phyloP scores from a whole-genome alignment of 1,140 invertebrate species.

The Heliconius melpomene region DNA sequence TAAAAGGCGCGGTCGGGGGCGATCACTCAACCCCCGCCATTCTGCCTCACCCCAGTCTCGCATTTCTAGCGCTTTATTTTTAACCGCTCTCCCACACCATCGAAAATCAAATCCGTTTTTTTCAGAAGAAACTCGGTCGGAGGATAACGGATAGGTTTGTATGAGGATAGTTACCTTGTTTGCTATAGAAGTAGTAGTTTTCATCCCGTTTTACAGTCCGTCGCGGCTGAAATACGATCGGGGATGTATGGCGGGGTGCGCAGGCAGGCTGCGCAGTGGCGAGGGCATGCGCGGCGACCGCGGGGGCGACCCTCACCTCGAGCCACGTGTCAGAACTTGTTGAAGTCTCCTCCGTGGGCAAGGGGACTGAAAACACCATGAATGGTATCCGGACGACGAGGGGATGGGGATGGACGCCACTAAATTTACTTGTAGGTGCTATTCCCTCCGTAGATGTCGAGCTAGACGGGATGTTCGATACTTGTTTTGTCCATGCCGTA shows the following conservation, averaged over 20 bases:
- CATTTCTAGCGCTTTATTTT: slow-evolving; percentile 76
- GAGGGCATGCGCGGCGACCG: slow-evolving; percentile 49
- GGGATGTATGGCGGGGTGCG: slow-evolving; percentile 57
- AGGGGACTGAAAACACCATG: slow-evolving; percentile 40
- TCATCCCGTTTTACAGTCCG: slow-evolving; percentile 63
- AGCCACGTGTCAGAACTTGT: slow-evolving; percentile 44
- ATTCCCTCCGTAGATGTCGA: background rate
- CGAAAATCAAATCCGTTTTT: slow-evolving; percentile 30
- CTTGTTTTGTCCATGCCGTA: background rate
- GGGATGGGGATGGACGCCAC: slow-evolving; percentile 40
- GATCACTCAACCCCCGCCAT: slow-evolving; percentile 74
- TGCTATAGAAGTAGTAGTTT: slow-evolving; percentile 47
- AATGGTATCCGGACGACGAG: slow-evolving; percentile 35
- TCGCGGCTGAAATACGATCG: slow-evolving; percentile 62
- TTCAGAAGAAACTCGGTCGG: slow-evolving; percentile 13
- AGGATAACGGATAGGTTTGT: background rate
- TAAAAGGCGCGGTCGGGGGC: slow-evolving; percentile 61
- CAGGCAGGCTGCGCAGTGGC: slow-evolving; percentile 55
- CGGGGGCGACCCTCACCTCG: slow-evolving; percentile 33
- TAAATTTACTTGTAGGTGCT: slow-evolving; percentile 11
- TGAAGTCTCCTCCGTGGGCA: slow-evolving; percentile 36
- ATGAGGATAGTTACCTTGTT: slow-evolving; percentile 60
- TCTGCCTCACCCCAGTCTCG: slow-evolving; percentile 74
- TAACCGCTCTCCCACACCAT: slow-evolving; percentile 75
- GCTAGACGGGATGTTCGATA: background rate